Evolutionary conservation across 2,888 invertebrate genomes (phyloP).

Genomic region (Stenodema calcarata): DNA sequence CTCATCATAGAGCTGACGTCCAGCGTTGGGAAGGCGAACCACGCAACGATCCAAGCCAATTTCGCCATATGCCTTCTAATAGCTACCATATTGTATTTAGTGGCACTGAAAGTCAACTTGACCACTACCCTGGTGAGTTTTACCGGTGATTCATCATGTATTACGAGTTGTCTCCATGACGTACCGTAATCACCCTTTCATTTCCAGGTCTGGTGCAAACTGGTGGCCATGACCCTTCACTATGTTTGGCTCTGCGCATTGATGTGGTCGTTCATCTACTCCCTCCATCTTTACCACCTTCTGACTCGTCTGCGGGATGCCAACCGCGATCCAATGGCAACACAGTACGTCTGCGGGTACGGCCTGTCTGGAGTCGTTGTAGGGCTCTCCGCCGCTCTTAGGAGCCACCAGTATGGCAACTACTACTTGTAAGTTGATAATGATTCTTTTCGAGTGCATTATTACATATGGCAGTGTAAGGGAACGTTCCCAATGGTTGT

Average conservation of each 20-base stretch:
- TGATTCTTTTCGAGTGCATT: too few relatives aligned
- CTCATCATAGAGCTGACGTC: slow-evolving; percentile 77
- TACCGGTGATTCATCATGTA: too few relatives aligned
- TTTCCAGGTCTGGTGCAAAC: slow-evolving; percentile 76
- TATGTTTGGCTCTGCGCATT: slow-evolving; percentile 92
- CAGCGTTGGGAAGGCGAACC: slow-evolving; percentile 79
- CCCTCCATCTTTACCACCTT: slow-evolving; percentile 91
- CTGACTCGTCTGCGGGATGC: slow-evolving; percentile 94
- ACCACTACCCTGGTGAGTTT: slow-evolving; percentile 79
- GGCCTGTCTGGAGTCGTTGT: slow-evolving; percentile 90
- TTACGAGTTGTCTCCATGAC: too few relatives aligned
- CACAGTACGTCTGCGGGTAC: slow-evolving; percentile 91
- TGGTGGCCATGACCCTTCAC: slow-evolving; percentile 88
- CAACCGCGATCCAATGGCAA: slow-evolving; percentile 91
- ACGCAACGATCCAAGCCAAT: slow-evolving; percentile 90
- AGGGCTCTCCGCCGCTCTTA: slow-evolving; percentile 87
- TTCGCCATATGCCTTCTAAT: slow-evolving; percentile 88
- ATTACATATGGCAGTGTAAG: too few relatives aligned
- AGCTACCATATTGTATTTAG: slow-evolving; percentile 82
- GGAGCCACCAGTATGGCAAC: slow-evolving; percentile 94
- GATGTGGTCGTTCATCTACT: slow-evolving; percentile 91
- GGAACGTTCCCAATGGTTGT: too few relatives aligned
- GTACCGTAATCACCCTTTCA: too few relatives aligned
- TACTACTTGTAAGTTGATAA: slow-evolving; percentile 87
- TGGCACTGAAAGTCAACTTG: slow-evolving; percentile 70